A percentile compares a stretch with the other conserved stretches of the same genome.
These are phyloP conservation scores for Poeciliopsis occidentalis DNA, from an alignment of 2,113 vertebrate genomes.

Conservation along the genomic window DNA sequence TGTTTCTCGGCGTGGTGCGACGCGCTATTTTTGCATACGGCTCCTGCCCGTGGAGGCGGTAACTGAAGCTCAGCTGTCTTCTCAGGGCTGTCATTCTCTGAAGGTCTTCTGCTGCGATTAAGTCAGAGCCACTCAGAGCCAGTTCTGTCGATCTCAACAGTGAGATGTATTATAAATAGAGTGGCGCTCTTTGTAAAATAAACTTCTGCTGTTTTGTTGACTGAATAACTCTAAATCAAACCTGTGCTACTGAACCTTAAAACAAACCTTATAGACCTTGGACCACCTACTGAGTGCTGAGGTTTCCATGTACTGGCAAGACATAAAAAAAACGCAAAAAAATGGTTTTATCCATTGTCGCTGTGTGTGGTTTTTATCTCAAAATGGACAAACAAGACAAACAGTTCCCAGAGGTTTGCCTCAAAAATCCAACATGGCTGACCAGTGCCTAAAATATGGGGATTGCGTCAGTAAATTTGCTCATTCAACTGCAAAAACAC, in stretches of 20 bases:
- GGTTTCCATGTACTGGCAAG: not conserved
- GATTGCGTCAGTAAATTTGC: too few relatives aligned
- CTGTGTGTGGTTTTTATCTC: too few relatives aligned
- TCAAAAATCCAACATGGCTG: too few relatives aligned
- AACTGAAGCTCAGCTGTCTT: slow-evolving; percentile 7
- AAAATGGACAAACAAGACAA: too few relatives aligned
- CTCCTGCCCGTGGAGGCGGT: not conserved
- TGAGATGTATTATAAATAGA: not conserved
- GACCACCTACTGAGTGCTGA: too few relatives aligned
- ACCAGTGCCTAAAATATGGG: too few relatives aligned
- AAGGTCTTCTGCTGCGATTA: not conserved
- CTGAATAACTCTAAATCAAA: slow-evolving; percentile 10
- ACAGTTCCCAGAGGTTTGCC: too few relatives aligned
- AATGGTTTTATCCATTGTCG: too few relatives aligned
- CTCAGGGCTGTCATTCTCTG: not conserved
- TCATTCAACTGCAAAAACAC: too few relatives aligned
- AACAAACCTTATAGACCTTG: too few relatives aligned
- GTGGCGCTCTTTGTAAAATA: not conserved
- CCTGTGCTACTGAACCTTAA: not conserved
- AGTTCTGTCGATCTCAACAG: not conserved
- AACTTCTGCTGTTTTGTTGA: slow-evolving; percentile 17
- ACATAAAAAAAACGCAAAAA: too few relatives aligned
- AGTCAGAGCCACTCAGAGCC: not conserved
- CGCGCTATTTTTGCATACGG: slow-evolving; percentile 22
- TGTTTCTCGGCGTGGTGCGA: slow-evolving; percentile 32